Base-by-base conservation (phyloP, 2,113 vertebrate genomes). In the Pelobates fuscus region DNA sequence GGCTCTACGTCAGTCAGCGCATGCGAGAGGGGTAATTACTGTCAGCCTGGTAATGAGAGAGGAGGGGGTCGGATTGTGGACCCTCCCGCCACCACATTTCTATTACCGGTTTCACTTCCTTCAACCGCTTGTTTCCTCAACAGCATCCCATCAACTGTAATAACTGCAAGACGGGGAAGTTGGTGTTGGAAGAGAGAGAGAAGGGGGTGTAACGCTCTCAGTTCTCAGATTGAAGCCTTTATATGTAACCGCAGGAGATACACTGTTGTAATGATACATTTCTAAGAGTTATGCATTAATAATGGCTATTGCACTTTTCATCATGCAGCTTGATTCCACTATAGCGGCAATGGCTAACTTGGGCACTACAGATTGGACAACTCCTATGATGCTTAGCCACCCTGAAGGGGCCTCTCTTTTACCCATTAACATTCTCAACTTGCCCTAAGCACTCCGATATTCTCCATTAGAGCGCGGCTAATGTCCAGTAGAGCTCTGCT, bases 1-100 rank as follows among this genome's bases (percentile, higher is more conserved):
- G 55, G 26, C 72, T 49, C 23, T 10, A 46, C 52, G 61, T 74
- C 71, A 74, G 71, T 74, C 61, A 74, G 32, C 6, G 62, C 8
- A 11, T 75, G 62, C 15, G 26, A 76, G 72, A 60, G 54, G 72
- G 63, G 64, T 76, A 76, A 76, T 76, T 76, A 76, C 72, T 59
- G 62, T 75, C 71, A 75, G 71, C 49, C 71, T 59, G 61, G 62
- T 75, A 67, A 76, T 76, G 71, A 75, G 63, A 58, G 63, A 43
- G 71, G 62, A 66, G 71, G 62, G 41, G 71, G 62, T 44, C 63
- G 44, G 72, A 43, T 10, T 76, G 41, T 65, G 29, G 46, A 55
- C 64, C 55, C 58, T 18, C 71, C 64, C 72, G 5, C 32, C 32
- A 6, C 32, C 32, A 37, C 10, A 67, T 67, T 54, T 67, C 54